Evolutionary conservation across 2,888 invertebrate species (phyloP), one percentile per base, ranked within the genome.

Genomic region (Erynnis tages): DNA sequence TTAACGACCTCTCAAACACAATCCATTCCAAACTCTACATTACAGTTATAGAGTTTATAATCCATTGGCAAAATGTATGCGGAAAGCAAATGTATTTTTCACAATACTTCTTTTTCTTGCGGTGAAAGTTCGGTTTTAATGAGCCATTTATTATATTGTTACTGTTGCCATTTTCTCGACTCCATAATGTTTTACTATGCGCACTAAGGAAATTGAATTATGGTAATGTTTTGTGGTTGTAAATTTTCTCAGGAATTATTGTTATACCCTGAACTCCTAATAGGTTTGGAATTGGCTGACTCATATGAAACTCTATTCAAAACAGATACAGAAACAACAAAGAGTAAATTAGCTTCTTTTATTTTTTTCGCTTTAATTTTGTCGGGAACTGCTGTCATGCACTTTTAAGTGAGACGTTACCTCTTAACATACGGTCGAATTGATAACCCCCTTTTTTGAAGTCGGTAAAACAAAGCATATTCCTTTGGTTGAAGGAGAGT

Each of bases 81-180:
- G 68, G 73, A 27, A 74, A 69, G 72, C 73, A 76, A 82, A 81
- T 78, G 73, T 73, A 70, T 77, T 78, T 80, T 78, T 71, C 69
- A 72, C 65, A 67, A 64, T 68, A 49, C 41, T 49, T 47, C 37
- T 71, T 65, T 68, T 67, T 49, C 44, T 44, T 27, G 34, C 40
- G 60, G 54, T 66, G 67, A 67, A 74, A 70, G 69, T 73, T 66
- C 58, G 61, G 52, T 60, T 71, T 74, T 76, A 76, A 79, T 76
- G 75, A 77, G 68, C 69, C 68, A 69, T 74, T 74, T 62, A 60
- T 65, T 64, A 64, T 60, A 65, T 62, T 68, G 63, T 55, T 61
- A 58, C 49, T 17, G 23, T 49, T 21, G 41, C 49, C 40, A 41
- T 49, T 49, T 48, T 49, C 49, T 41, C n/a, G 32, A 41, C 41